Evolutionary conservation across 2,797 vertebrate genomes (phyloP).

Genomic region (Ctenopoma kingsleyae): DNA sequence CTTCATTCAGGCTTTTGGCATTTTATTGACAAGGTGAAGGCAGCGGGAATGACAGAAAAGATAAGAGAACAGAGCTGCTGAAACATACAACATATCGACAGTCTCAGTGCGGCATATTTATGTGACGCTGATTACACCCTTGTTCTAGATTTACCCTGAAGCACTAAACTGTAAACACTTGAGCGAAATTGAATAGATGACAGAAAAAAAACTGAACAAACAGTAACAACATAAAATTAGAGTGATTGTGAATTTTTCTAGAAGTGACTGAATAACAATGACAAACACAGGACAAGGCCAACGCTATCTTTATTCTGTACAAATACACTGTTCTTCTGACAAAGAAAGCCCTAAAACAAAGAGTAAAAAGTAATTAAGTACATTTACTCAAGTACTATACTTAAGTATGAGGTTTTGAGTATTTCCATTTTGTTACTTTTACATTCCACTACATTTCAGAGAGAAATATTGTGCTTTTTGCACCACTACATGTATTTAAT

Average conservation of each 20-base stretch:
- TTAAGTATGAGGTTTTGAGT: no score
- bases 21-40: conserved; percentile 56
- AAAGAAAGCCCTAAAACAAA: no score
- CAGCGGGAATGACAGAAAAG: conserved; percentile 34
- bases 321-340: conserved; percentile 5
- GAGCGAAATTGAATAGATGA: conserved; percentile 27
- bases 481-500: neutral
- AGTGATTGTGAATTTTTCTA: conserved; percentile 8
- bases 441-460: no score
- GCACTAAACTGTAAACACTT: conserved; percentile 36
- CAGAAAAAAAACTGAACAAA: conserved; percentile 22
- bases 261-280: conserved; percentile 29
- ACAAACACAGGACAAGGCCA: conserved; percentile 34
- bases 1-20: conserved; percentile 59
- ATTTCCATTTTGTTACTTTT: no score
- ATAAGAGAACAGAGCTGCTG: conserved; percentile 16
- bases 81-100: conserved; percentile 20
- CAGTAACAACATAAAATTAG: conserved; percentile 11
- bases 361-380: no score
- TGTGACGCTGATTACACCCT: conserved; percentile 27
- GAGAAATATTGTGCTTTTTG: no score
- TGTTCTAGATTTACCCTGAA: conserved; percentile 39
- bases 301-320: conserved; percentile 20
- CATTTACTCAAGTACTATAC: no score
- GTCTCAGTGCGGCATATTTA: conserved; percentile 16